Conservation (phyloP, 2,888 invertebrate species). For the Calliscelio sp. region DNA sequence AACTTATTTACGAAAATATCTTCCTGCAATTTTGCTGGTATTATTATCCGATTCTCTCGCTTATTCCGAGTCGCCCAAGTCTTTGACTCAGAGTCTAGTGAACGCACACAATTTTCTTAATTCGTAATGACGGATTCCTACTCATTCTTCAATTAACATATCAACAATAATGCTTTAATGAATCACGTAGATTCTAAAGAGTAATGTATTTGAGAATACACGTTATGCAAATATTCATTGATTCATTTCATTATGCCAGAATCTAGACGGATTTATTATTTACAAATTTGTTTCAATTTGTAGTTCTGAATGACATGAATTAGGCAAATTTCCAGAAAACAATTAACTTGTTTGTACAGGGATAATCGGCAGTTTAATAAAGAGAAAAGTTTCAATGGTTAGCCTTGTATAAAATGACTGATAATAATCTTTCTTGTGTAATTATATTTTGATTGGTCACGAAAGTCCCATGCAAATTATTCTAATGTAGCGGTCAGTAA, state of each 20-base stretch:
- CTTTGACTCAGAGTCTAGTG: too few species aligned
- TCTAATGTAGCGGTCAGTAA: conserved; percentile 11
- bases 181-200: background rate
- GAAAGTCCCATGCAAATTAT: conserved; percentile 45
- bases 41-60: conserved; percentile 2
- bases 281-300: too few species aligned
- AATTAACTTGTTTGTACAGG: too few species aligned
- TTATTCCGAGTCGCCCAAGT: background rate
- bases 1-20: conserved; percentile 17
- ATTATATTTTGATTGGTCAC: conserved; percentile 35
- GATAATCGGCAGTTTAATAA: too few species aligned
- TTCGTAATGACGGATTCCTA: background rate
- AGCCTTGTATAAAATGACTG: conserved; percentile 3
- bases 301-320: too few species aligned
- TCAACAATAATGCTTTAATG: conserved; percentile 5
- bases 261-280: background rate
- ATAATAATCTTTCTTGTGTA: conserved; percentile 6
- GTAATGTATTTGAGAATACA: background rate
- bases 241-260: background rate
- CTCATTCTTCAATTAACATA: background rate
- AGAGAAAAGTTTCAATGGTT: too few species aligned
- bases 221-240: background rate
- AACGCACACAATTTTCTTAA: background rate
- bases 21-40: conserved; percentile 12
- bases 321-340: background rate